Evolutionary conservation across 2,113 vertebrate species (phyloP).

Genomic region (Furnarius figulus): DNA sequence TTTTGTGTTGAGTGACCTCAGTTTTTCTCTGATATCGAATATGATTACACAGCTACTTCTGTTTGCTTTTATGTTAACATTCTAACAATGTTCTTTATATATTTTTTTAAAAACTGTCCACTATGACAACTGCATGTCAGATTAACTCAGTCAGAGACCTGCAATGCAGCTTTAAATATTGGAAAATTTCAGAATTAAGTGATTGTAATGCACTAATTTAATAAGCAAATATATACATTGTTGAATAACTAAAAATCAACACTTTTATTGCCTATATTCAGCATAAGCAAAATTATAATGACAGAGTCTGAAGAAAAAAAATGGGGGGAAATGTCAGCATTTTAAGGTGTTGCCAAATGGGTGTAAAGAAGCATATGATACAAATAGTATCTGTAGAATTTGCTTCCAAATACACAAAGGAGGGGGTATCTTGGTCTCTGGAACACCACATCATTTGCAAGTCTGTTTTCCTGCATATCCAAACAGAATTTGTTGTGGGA

Average conservation of each 20-base stretch:
- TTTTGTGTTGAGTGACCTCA: neutral
- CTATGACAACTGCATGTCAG: neutral
- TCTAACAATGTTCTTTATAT: neutral
- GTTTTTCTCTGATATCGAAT: neutral
- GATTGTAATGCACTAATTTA: neutral
- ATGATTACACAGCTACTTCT: neutral
- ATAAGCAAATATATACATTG: neutral
- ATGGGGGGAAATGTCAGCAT: neutral
- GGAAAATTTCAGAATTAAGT: neutral
- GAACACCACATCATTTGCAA: neutral
- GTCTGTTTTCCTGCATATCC: neutral
- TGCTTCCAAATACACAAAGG: neutral
- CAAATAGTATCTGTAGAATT: neutral
- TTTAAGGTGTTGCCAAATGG: neutral
- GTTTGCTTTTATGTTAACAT: neutral
- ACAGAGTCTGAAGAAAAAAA: neutral
- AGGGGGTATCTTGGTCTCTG: neutral
- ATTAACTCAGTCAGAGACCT: neutral
- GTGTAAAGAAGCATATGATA: neutral
- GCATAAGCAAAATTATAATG: neutral
- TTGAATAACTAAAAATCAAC: neutral
- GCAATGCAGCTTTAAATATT: neutral
- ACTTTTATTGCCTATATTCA: neutral
- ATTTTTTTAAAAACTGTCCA: neutral
- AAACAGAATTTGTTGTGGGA: neutral